Percentiles rank a stretch among this genome's conserved stretches.
Evolutionary conservation across 2,113 vertebrate genomes (phyloP).

Genomic region (Cygnus buccinator): DNA sequence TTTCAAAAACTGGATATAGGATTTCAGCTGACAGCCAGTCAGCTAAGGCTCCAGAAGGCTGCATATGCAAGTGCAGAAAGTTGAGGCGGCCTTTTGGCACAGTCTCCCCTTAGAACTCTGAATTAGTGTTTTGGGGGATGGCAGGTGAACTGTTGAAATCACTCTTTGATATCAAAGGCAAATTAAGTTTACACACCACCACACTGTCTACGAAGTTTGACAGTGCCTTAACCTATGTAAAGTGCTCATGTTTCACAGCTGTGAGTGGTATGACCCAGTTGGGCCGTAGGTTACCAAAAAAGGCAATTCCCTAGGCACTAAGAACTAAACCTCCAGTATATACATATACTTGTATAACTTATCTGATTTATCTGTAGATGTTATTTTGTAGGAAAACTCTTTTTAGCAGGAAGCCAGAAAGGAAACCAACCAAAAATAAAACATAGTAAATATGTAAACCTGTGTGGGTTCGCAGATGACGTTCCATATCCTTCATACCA

Average conservation of each 20-base stretch:
- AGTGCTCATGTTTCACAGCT: not conserved
- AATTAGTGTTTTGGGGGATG: not conserved
- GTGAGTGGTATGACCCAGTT: not conserved
- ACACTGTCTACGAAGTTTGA: not conserved
- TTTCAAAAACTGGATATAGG: not conserved
- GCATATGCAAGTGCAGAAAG: no score
- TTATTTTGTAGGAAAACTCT: not conserved
- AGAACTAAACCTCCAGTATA: not conserved
- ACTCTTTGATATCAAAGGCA: not conserved
- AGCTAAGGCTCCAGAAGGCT: not conserved
- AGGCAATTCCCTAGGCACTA: not conserved
- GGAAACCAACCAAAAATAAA: not conserved
- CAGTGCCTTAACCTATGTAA: not conserved
- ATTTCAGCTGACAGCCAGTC: not conserved
- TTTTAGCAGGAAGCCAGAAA: not conserved
- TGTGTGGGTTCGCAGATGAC: conserved; percentile 95
- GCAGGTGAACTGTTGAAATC: not conserved
- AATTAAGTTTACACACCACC: not conserved
- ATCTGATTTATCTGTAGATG: fast-evolving
- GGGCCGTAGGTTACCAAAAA: not conserved
- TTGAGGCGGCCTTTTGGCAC: not conserved
- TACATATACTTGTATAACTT: fast-evolving
- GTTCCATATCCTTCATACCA: conserved; percentile 98
- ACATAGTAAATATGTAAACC: conserved; percentile 67
- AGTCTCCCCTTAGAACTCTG: not conserved